Evolutionary conservation across 2,797 vertebrate genomes (phyloP), one percentile per base, ranked within the genome.

Genomic region (Ctenopoma multispine): DNA sequence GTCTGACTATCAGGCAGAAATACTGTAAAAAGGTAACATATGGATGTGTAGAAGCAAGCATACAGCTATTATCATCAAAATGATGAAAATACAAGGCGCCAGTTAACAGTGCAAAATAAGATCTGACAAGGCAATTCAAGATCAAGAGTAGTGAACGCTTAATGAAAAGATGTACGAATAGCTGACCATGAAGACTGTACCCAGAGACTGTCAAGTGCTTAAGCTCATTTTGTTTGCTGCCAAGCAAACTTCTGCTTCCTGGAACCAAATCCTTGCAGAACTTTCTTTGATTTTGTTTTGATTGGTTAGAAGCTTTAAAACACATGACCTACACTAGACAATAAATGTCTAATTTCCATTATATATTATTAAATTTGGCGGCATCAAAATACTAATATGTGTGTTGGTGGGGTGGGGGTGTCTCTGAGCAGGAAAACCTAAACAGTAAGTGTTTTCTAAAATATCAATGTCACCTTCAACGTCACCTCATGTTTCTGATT

Each of bases 71-170:
- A 27, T 10, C 0, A 40, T 2, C 48, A 9, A 0, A 15, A 29
- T 49, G 43, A 27, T 24, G 27, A 58, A 81, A 75, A 66, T 54
- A 75, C 36, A 70, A 70, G 17, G 29, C 61, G 67, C 55, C 51
- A 63, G 29, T 79, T 75, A 27, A 58, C 20, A 72, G 9, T 4
- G 40, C 47, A 74, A 87, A 87, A 84, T 75, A 63, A 59, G 43
- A 76, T 63, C 46, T 5, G 61, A 82, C 73, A 72, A 51, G 41
- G 59, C 34, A 69, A 81, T 75, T 63, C 21, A 79, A 44, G 40
- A 34, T 27, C 21, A 41, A 77, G 56, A 49, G 63, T 82, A 77
- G 49, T 43, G 72, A 80, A 78, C 48, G 59, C 17, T 71, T 72
- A 62, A 80, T 75, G 75, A 64, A 64, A 61, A 58, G 50, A 78